Base-by-base conservation (phyloP, 2,797 vertebrate species). In the Clarias fuscus region DNA sequence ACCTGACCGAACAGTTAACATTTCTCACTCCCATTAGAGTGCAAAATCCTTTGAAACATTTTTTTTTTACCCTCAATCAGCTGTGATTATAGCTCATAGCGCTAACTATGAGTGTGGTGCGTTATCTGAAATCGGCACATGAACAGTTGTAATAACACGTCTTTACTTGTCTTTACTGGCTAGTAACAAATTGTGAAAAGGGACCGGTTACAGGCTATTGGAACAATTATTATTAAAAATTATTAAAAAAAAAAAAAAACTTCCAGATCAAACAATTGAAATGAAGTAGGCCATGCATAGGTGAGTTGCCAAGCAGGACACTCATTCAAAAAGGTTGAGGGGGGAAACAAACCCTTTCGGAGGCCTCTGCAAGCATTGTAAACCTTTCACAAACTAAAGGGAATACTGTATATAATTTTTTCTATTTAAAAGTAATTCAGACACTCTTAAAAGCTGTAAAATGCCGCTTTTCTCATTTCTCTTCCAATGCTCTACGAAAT, bases 231-330 rank as follows among this genome's bases (percentile, higher is more conserved):
- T 22, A 22, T 24, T 5, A 8, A n/a, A 40, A 30, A 30, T 30
- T 14, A 0, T 24, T 65, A n/a, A n/a, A n/a, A n/a, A n/a, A n/a
- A n/a, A n/a, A n/a, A n/a, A n/a, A n/a, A n/a, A n/a, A n/a, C n/a
- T n/a, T 81, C 2, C 43, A 48, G 15, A 33, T 56, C 48, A 70
- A 43, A 40, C 15, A 7, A 48, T 59, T 76, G 2, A 75, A 43
- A 56, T 87, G 89, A 85, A 82, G 68, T 84, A 78, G 80, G 83
- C 88, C 94, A 95, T 94, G 94, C 95, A 94, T 17, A 71, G 27
- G 88, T 83, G 59, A 89, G 88, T 65, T 58, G 81, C 83, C 83
- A 27, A 86, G 5, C 85, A 86, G 87, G 40, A 84, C 27, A 87
- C 65, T 73, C 58, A 86, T 59, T 83, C n/a, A 87, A 10, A 56